Evolutionary conservation across 2,888 invertebrate species (phyloP), one percentile per base, ranked within the genome.

Genomic region (Brassicogethes aeneus): DNA sequence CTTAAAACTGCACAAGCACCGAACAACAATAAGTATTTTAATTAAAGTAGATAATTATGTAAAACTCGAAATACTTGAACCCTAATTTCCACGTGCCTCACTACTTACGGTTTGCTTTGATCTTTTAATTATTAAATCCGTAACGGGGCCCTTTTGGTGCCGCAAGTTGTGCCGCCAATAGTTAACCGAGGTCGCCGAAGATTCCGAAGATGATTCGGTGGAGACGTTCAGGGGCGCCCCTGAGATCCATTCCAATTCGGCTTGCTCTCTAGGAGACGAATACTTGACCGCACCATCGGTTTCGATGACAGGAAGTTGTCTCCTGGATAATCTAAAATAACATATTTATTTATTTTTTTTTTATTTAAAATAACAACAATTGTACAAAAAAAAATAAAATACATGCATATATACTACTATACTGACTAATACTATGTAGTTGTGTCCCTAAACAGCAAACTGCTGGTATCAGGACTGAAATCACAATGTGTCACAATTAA

Each of bases 181-280:
- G 44, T 64, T 64, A 2, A 56, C 48, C 2, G 54, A 48, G 16
- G 50, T 41, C 15, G 43, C 50, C 3, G 53, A 49, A 15, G 55
- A 55, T 13, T 53, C 47, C 8, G 51, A 53, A 10, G 52, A 53
- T 12, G 53, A 45, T 5, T 15, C 51, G 3, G 53, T 49, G 15
- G 55, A 55, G 12, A 52, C 46, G 8, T 49, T 51, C 10, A 51
- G 51, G 10, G 52, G 43, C 3, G 79, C 83, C 23, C 77, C 73
- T 42, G 80, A 69, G 39, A 88, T 79, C 86, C 87, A 88, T 40
- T 85, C 84, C 23, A 85, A 73, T 62, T 88, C 88, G 5, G 82
- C 76, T 34, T 82, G 80, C 62, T 70, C 67, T 14, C 54, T 50
- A 40, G 68, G 62, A 23, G 61, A 59, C 5, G 84, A 80, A 64